A percentile compares a stretch with the other conserved stretches of the same genome.
Evolutionary conservation across 2,888 invertebrate genomes (phyloP).

Genomic region (Deilephila elpenor): DNA sequence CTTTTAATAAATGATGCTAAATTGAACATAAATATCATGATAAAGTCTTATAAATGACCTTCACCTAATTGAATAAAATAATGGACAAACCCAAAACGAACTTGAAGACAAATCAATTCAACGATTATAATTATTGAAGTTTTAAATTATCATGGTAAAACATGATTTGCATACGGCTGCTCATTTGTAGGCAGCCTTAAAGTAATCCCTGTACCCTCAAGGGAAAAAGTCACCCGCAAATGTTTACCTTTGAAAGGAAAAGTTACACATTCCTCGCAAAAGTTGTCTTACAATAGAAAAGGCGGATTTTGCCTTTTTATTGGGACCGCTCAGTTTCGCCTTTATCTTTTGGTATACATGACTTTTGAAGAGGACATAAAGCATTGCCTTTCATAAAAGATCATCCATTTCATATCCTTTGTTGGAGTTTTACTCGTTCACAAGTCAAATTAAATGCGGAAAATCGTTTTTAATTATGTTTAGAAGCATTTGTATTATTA

Average conservation of each 20-base stretch:
- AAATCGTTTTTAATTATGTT: too few relatives aligned
- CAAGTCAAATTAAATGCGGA: too few relatives aligned
- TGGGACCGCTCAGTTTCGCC: conserved; percentile 9
- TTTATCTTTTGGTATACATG: conserved; percentile 18
- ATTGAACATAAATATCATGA: too few relatives aligned
- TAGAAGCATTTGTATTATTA: too few relatives aligned
- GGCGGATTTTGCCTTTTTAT: conserved; percentile 17
- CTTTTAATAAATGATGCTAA: too few relatives aligned
- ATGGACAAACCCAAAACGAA: too few relatives aligned
- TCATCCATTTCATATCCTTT: neutral
- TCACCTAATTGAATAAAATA: too few relatives aligned
- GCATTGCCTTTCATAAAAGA: neutral
- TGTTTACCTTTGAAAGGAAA: conserved; percentile 12
- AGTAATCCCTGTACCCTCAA: neutral
- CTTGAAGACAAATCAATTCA: too few relatives aligned
- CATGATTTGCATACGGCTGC: neutral
- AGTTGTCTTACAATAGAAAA: conserved; percentile 18
- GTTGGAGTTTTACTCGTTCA: too few relatives aligned
- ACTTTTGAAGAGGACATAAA: conserved; percentile 3
- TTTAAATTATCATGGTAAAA: neutral
- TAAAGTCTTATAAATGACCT: too few relatives aligned
- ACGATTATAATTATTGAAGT: too few relatives aligned
- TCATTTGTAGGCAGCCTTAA: neutral
- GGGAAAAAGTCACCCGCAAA: conserved; percentile 1
- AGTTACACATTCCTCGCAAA: neutral